phyloP scores from a whole-genome alignment of 2,797 vertebrate genomes.

The Saxicola maurus region DNA sequence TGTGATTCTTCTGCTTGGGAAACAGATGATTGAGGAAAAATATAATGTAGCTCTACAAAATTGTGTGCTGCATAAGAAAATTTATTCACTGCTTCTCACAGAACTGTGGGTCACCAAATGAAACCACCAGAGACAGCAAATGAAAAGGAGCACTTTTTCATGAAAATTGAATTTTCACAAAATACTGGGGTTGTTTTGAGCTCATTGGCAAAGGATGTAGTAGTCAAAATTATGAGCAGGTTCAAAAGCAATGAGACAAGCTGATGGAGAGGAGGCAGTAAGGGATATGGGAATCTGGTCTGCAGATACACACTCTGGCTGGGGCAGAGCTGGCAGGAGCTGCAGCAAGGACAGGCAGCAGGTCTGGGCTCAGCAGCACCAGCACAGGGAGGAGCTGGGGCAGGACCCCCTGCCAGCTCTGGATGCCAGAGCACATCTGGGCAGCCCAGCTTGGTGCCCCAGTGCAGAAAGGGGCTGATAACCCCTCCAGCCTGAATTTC shows the following conservation, averaged over 20 bases:
- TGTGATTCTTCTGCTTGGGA: not conserved
- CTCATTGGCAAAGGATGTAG: not conserved
- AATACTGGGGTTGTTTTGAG: not conserved
- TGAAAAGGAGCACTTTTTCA: not conserved
- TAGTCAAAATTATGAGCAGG: not conserved
- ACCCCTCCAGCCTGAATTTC: not conserved
- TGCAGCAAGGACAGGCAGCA: not conserved
- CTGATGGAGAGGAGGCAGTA: not conserved
- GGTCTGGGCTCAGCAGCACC: not conserved
- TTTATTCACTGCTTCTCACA: not conserved
- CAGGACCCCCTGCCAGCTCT: not conserved
- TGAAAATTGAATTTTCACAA: not conserved
- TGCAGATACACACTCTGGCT: not conserved
- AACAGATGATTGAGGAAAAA: slow-evolving; percentile 2
- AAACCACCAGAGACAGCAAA: not conserved
- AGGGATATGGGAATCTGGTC: not conserved
- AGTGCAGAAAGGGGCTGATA: too few relatives aligned
- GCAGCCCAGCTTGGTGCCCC: too few relatives aligned
- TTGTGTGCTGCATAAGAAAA: not conserved
- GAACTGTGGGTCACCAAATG: not conserved
- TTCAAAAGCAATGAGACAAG: not conserved
- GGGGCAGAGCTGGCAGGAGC: not conserved
- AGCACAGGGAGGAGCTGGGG: accelerated
- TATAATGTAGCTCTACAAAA: not conserved
- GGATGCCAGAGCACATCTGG: too few relatives aligned